These are phyloP conservation scores for Cathartes aura DNA, from an alignment of 2,113 vertebrate species.

Conservation along the genomic window DNA sequence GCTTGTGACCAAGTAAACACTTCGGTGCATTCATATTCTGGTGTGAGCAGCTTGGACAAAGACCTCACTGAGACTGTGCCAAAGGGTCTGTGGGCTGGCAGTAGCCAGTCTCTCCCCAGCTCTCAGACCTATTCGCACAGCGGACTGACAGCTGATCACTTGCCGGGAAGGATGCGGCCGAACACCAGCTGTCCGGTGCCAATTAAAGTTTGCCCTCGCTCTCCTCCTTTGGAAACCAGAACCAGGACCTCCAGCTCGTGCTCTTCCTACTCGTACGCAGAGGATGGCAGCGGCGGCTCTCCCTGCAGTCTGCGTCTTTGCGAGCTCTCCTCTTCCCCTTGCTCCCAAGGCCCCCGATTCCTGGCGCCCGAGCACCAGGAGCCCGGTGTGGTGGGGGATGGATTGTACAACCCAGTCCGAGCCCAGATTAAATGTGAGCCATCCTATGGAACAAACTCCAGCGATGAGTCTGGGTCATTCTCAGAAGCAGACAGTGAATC, in stretches of 20 bases:
- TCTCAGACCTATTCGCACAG: conserved; percentile 89
- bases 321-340: conserved; percentile 97
- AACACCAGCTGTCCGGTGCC: conserved; percentile 99
- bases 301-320: conserved; percentile 97
- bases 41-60: conserved; percentile 92
- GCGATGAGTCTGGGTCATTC: conserved; percentile 97
- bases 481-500: conserved; percentile 99
- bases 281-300: conserved; percentile 95
- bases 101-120: conserved; percentile 92
- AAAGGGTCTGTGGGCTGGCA: conserved; percentile 91
- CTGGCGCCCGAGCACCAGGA: conserved; percentile 91
- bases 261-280: conserved; percentile 96
- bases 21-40: conserved; percentile 91
- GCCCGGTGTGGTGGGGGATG: conserved; percentile 83
- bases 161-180: conserved; percentile 89
- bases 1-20: conserved; percentile 90
- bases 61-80: conserved; percentile 92
- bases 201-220: conserved; percentile 98
- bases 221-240: conserved; percentile 93
- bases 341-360: conserved; percentile 92
- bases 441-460: conserved; percentile 98
- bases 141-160: conserved; percentile 81
- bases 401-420: conserved; percentile 87
- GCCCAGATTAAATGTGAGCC: conserved; percentile 99
- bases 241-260: conserved; percentile 98